Base-by-base conservation (phyloP, 1,140 invertebrate species). In the Heliconius himera region DNA sequence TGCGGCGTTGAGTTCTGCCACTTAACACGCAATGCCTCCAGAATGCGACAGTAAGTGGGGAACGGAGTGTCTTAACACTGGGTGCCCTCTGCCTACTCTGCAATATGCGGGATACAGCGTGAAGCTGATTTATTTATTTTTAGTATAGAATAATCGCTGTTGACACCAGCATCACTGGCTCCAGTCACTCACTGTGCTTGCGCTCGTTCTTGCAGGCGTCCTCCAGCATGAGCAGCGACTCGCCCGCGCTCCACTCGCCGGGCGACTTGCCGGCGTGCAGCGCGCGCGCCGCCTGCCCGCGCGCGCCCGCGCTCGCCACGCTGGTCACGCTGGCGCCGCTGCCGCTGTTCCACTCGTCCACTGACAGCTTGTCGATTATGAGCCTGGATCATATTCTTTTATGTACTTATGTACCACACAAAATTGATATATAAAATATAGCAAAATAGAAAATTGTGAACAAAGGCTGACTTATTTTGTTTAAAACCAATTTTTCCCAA, bases 331-430 rank as follows among this genome's bases (percentile, higher is more conserved):
- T 74, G 70, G 81, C 56, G 76, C 86, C 76, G 9, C 82, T 87
- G 2, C 85, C 84, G 76, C 89, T 86, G 49, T 84, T 87, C 91
- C 92, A 93, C 75, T 94, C 94, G 38, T 95, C 94, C 78, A 89
- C 86, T 13, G 90, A 90, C 41, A 93, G 70, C 85, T 95, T 95
- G 87, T 95, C 94, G n/a, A 95, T 95, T 87, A 95, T 95, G 66
- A 95, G 85, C 82, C 94, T 95, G 73, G 20, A 20, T 56, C 5
- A 56, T n/a, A 56, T n/a, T n/a, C 3, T 49, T 49, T 54, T 54
- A 54, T 54, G 6, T 8, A 20, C 1, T 54, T 54, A 54, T 54
- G 6, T 8, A 20, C 1, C 0, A 8, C 1, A n/a, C 4, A n/a
- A 54, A n/a, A 54, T n/a, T 26, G 26, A 26, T 26, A 26, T 26